Base-by-base conservation (phyloP, 2,113 vertebrate genomes). In the Anhinga rufa region DNA sequence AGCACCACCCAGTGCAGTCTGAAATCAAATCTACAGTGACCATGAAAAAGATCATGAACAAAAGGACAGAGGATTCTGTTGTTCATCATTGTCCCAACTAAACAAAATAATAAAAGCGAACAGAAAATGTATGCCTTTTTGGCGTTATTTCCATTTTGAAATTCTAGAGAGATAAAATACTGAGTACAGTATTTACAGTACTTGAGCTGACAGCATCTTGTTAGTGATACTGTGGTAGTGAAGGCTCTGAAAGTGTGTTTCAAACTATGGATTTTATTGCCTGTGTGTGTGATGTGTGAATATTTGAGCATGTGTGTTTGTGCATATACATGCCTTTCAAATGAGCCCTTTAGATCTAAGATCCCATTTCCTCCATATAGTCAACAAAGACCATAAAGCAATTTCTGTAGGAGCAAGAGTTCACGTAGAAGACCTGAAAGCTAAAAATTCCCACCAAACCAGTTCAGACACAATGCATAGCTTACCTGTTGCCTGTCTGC, bases 371-470 rank as follows among this genome's bases (percentile, higher is more conserved):
- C 92, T 97, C 70, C 86, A 69, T 92, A 72, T 22, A 92, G 87
- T 95, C 95, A 96, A 89, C 95, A 96, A 93, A 92, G 95, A 93
- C 95, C 84, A 54, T 96, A 93, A 95, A 96, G 88, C 83, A 95
- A 94, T 95, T 95, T 95, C 95, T 97, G 66, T 22, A 89, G 86
- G 86, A 96, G 92, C 95, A 96, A 95, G 96, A 96, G 91, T 96
- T 96, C 92, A 92, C 64, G 3, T 17, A 46, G 78, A 94, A 91
- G 86, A 95, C 92, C 92, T 82, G 87, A 97, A 97, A 96, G 91
- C 84, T 85, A 48, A 88, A 92, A 96, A 92, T 97, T 96, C 89
- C 94, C 94, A 97, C 86, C 94, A 88, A 92, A 94, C 95, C 91
- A 91, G 95, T 96, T 97, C 93, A 95, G 94, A 95, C 89, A 96